Evolutionary conservation across 1,140 invertebrate species (phyloP), one percentile per base, ranked within the genome.

Genomic region (Drosophila pandora): DNA sequence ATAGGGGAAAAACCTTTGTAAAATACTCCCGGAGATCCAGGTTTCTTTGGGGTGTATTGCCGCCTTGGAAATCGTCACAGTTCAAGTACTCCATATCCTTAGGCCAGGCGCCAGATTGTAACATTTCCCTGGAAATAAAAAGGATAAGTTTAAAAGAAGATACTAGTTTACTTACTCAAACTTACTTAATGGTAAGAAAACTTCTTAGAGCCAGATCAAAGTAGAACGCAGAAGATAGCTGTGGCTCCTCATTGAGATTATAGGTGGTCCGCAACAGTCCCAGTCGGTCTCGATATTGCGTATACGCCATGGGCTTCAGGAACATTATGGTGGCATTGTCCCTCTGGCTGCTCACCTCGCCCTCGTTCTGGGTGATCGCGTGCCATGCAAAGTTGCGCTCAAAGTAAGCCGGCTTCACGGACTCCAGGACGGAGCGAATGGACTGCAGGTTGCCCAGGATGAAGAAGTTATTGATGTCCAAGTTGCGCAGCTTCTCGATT

Each of bases 381-480:
- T 94, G 94, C 94, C 94, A 95, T 10, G 94, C 93, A 64, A 93
- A 95, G 72, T 94, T 93, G 34, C 81, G 88, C 48, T 92, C 92
- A 45, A 92, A 92, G 48, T 92, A 92, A 0, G 88, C 80, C 3
- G 90, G 69, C 47, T 91, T 91, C 6, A 92, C 91, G 0, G 91
- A 90, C 52, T 92, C 91, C 22, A 98, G 90, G 1, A 96, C 94
- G 54, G 93, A 93, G 62, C 95, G 94, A 49, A 97, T 95, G 2
- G 95, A 96, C 32, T 93, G 92, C 2, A 95, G 92, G 76, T 94
- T 94, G 0, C 96, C 96, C 32, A 97, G 91, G 4, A 97, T 92
- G 80, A 98, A 98, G 79, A 95, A 98, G 79, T 98, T 97, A 0
- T 97, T 96, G 37, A 98, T 96, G 81, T 98, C 96, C 47, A 97